Conservation (phyloP, 2,888 invertebrate genomes). For the Chrysotoxum bicinctum region DNA sequence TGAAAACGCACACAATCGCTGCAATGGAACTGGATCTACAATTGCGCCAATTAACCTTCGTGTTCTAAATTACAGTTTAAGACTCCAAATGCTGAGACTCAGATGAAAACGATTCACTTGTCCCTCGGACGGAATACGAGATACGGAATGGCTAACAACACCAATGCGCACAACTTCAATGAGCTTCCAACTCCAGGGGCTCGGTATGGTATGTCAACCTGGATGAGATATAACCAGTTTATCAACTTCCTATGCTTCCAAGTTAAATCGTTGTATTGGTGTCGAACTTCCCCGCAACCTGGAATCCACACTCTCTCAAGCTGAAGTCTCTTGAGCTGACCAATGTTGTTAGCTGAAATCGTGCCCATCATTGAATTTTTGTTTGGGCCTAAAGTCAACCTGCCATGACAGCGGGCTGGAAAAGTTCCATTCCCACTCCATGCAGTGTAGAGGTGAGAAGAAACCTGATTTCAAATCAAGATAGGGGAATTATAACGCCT, state of each 20-base stretch:
- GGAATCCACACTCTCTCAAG: conserved; percentile 24
- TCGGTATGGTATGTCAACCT: background rate
- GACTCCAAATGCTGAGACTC: conserved; percentile 23
- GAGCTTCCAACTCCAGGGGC: conserved; percentile 5
- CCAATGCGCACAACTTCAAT: conserved; percentile 48
- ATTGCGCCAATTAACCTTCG: conserved; percentile 63
- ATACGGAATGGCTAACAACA: conserved; percentile 10
- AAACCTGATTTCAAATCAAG: conserved; percentile 62
- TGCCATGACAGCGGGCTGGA: conserved; percentile 50
- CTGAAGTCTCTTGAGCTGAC: conserved; percentile 18
- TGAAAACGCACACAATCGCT: conserved; percentile 35
- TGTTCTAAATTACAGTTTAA: conserved; percentile 34
- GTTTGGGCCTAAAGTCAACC: conserved; percentile 30
- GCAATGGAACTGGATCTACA: conserved; percentile 40
- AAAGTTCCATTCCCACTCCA: conserved; percentile 49
- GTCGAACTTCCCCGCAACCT: conserved; percentile 50
- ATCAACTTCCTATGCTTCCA: conserved; percentile 28
- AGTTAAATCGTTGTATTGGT: conserved; percentile 27
- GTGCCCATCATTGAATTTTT: conserved; percentile 68
- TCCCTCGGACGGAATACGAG: background rate
- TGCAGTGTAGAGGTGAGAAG: conserved; percentile 23
- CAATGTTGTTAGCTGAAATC: conserved; percentile 52
- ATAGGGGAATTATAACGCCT: conserved; percentile 67
- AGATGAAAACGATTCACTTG: conserved; percentile 17
- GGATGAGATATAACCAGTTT: conserved; percentile 59